Percentiles rank a stretch among this genome's conserved stretches.
Evolutionary conservation across 2,888 invertebrate genomes (phyloP).

Genomic region (Amaurobius ferox): DNA sequence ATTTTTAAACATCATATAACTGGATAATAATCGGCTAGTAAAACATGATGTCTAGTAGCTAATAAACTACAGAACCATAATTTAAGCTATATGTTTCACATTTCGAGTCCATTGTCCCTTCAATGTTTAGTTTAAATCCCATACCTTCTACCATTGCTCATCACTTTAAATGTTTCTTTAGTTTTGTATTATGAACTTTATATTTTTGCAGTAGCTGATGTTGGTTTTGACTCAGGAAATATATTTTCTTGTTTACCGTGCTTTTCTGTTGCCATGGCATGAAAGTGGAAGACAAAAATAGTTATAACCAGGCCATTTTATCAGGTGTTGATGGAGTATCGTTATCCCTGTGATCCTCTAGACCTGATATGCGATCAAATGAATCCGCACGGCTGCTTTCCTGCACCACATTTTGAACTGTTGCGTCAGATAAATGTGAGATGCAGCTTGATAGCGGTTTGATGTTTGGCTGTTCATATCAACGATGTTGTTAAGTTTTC

Average conservation of each 20-base stretch:
- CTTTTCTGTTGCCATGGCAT: slow-evolving; percentile 53
- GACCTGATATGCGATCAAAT: slow-evolving; percentile 9
- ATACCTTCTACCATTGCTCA: background rate
- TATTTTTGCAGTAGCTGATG: background rate
- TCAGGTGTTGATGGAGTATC: background rate
- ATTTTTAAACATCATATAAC: no score
- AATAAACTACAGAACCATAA: no score
- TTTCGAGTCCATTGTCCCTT: no score
- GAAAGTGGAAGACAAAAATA: no score
- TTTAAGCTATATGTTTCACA: no score
- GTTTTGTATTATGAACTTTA: background rate
- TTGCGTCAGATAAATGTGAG: slow-evolving; percentile 13
- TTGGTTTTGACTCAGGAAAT: background rate
- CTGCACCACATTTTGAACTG: slow-evolving; percentile 30
- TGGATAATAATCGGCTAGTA: no score
- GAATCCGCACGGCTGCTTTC: slow-evolving; percentile 26
- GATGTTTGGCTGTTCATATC: slow-evolving; percentile 60
- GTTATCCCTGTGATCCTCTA: slow-evolving; percentile 2
- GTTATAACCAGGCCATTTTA: background rate
- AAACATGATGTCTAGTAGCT: no score
- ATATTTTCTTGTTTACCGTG: background rate
- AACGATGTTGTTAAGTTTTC: slow-evolving; percentile 40
- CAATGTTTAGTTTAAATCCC: background rate
- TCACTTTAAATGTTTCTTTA: background rate
- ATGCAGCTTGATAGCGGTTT: background rate